Conservation (phyloP, 2,113 vertebrate species). For the Gambusia affinis region DNA sequence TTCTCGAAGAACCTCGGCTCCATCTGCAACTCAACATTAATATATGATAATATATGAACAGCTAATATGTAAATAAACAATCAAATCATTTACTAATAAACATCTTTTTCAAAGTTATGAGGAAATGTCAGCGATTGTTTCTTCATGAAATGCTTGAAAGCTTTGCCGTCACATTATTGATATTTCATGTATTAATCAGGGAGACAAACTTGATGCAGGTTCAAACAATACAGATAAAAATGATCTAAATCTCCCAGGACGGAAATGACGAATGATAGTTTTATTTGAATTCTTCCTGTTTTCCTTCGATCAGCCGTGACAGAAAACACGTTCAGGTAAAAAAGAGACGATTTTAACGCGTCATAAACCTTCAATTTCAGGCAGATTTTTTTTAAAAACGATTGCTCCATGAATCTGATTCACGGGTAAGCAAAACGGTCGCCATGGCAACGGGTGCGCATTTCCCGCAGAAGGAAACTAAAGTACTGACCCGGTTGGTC, state of each 20-base stretch:
- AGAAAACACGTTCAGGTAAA: not conserved
- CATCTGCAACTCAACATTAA: constrained; percentile 59
- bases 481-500: constrained; percentile 75
- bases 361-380: not conserved
- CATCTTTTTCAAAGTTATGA: too few species aligned
- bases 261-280: not conserved
- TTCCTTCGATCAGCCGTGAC: not conserved
- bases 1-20: constrained; percentile 69
- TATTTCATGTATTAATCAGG: not conserved
- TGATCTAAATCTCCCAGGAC: not conserved
- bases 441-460: constrained; percentile 45
- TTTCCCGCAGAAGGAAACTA: not conserved
- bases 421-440: constrained; percentile 30
- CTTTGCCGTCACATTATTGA: not conserved
- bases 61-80: not conserved
- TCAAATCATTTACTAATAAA: not conserved
- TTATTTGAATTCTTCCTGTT: not conserved
- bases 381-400: too few species aligned
- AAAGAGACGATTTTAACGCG: not conserved
- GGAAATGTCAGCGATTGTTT: too few species aligned
- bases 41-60: not conserved
- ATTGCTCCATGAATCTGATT: not conserved
- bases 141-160: too few species aligned
- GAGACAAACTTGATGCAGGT: too few species aligned
- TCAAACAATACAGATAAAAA: not conserved